Base-by-base conservation (phyloP, 2,888 invertebrate species). In the Ptilodon capucinus region DNA sequence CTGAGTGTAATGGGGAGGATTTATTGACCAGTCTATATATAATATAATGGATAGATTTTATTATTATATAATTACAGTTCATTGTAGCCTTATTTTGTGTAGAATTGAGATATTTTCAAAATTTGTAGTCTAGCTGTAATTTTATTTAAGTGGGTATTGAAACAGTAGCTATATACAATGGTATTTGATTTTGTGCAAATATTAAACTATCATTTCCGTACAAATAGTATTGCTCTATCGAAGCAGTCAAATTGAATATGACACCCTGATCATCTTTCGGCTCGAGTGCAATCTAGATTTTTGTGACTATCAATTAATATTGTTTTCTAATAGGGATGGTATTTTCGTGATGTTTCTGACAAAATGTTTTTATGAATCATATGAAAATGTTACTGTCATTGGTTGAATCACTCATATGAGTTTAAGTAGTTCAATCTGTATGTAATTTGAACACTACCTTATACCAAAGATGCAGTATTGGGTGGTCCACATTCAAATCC, bases 381-480 rank as follows among this genome's bases (percentile, higher is more conserved):
- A 21, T 21, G 21, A 21, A 4, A 21, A 21, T 21, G 21, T 21
- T 7, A 21, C 7, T 21, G 21, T n/a, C n/a, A n/a, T n/a, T n/a
- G n/a, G n/a, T n/a, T 4, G n/a, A 28, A 28, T 28, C 28, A n/a
- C 28, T 28, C n/a, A 28, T 8, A n/a, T 28, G 28, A 28, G n/a
- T n/a, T n/a, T n/a, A 35, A 17, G 17, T 35, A 11, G 14, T 35
- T 17, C 35, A 34, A 25, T 35, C 17, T 35, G 34, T 35, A 2
- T 32, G 35, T 35, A 9, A 35, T 35, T 14, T 17, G 4, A 11
- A 35, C 4, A 17, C 17, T 14, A 32, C 28, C 32, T 38, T 13
- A 55, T 59, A 59, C 59, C 59, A 62, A 64, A 64, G 60, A 56
- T 23, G 28, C 34, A 40, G 34, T 43, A 13, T 17, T 42, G 43